A percentile compares a stretch with the other conserved stretches of the same genome.
Conservation (phyloP, 2,113 vertebrate genomes). For the Hippolais icterina region DNA sequence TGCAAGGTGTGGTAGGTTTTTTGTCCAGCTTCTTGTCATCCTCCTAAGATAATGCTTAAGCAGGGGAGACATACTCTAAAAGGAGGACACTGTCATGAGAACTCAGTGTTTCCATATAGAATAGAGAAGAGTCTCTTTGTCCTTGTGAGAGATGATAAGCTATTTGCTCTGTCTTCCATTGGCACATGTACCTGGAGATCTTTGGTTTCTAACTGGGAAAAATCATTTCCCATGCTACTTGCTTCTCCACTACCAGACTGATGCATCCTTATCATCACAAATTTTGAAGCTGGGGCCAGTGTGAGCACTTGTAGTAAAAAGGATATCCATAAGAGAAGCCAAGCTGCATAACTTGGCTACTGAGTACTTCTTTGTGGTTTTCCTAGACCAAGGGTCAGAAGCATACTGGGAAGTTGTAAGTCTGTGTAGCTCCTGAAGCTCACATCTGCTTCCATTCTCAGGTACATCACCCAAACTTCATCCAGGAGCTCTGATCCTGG, state of each 20-base stretch:
- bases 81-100: not conserved
- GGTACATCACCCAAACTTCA: not conserved
- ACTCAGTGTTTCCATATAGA: not conserved
- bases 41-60: not conserved
- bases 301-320: not conserved
- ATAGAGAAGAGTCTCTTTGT: not conserved
- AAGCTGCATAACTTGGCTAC: not conserved
- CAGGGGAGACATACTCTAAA: accelerated
- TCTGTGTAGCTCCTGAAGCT: not conserved
- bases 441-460: not conserved
- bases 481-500: not conserved
- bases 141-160: not conserved
- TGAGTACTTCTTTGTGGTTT: not conserved
- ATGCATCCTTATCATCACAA: not conserved
- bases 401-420: not conserved
- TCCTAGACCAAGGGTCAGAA: not conserved
- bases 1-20: not conserved
- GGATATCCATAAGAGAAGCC: not conserved
- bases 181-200: not conserved
- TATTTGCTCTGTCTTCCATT: not conserved
- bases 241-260: not conserved
- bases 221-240: not conserved
- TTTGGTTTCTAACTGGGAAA: not conserved
- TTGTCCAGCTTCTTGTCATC: not conserved
- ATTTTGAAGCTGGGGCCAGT: not conserved